Conservation (phyloP, 2,797 vertebrate genomes). For the Hypotaenidia okinawae region DNA sequence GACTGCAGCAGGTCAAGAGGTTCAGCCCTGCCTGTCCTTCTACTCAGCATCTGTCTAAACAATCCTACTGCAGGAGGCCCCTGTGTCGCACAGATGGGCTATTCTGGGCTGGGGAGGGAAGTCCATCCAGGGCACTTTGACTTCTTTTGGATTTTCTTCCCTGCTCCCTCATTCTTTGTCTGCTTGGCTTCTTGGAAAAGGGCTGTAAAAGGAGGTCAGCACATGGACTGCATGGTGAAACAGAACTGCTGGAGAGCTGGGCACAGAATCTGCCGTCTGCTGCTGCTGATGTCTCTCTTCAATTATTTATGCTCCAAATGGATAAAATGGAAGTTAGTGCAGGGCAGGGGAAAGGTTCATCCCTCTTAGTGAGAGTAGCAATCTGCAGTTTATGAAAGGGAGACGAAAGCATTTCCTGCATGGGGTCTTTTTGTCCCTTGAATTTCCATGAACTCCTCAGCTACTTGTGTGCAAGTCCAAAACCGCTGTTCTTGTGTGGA, state of each 20-base stretch:
- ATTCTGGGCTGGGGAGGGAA: background rate
- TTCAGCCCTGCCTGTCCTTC: background rate
- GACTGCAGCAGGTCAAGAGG: background rate
- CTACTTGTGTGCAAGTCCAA: accelerated
- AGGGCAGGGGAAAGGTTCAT: background rate
- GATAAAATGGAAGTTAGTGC: background rate
- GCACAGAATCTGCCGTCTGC: background rate
- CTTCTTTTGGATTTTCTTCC: background rate
- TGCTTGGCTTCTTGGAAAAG: background rate
- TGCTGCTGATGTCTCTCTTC: background rate
- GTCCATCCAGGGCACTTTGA: background rate
- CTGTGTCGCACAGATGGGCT: background rate
- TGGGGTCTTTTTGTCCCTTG: background rate
- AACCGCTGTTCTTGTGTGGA: background rate
- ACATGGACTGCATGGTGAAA: background rate
- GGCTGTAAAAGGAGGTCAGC: slow-evolving; percentile 16
- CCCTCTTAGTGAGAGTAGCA: background rate
- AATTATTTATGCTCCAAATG: slow-evolving; percentile 61
- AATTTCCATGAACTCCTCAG: background rate
- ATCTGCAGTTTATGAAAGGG: background rate
- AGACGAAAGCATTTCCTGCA: slow-evolving; percentile 4
- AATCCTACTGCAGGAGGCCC: background rate
- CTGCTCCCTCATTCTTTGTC: background rate
- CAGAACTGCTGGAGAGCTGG: background rate
- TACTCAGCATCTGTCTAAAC: slow-evolving; percentile 7